phyloP scores from a whole-genome alignment of 30 jellyfish, hydroid and myxozoan species.

The Hydra vulgaris region DNA sequence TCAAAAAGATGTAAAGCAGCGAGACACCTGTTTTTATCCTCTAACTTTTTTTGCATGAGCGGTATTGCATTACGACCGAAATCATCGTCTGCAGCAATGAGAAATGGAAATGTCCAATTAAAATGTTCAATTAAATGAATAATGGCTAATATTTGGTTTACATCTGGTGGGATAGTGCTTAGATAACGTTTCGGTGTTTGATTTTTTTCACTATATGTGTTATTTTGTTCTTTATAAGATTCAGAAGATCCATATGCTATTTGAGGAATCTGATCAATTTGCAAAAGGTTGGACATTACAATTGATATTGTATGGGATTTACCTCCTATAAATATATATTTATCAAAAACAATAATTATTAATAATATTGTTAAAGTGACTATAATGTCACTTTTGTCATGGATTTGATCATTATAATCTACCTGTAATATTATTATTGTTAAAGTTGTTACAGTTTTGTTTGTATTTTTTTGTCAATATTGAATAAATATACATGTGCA shows the following conservation, averaged over 20 bases:
- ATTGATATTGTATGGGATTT: slow-evolving; percentile 50
- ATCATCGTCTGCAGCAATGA: slow-evolving; percentile 77
- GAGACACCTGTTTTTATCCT: slow-evolving; percentile 35
- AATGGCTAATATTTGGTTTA: slow-evolving; percentile 60
- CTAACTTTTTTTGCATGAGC: slow-evolving; percentile 39
- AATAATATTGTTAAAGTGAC: too few relatives aligned
- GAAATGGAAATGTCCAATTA: slow-evolving; percentile 55
- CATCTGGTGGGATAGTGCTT: slow-evolving; percentile 71
- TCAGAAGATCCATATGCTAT: slow-evolving; percentile 64
- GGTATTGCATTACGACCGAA: slow-evolving; percentile 66
- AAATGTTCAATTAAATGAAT: slow-evolving; percentile 36
- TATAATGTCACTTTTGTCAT: too few relatives aligned
- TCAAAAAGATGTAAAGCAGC: slow-evolving; percentile 54
- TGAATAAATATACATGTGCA: too few relatives aligned
- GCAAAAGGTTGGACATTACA: slow-evolving; percentile 49
- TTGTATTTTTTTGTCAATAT: too few relatives aligned
- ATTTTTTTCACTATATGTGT: too few relatives aligned
- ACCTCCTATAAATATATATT: slow-evolving; percentile 45
- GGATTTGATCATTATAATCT: too few relatives aligned
- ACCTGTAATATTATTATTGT: too few relatives aligned
- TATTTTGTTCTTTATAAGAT: slow-evolving; percentile 36
- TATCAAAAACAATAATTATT: too few relatives aligned
- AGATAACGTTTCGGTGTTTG: slow-evolving; percentile 52
- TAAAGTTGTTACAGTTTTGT: too few relatives aligned
- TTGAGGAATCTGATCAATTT: slow-evolving; percentile 63